Percentiles rank a stretch among this genome's conserved stretches.
Evolutionary conservation across 1,140 invertebrate species (phyloP).

Genomic region (Chrysoperla carnea): DNA sequence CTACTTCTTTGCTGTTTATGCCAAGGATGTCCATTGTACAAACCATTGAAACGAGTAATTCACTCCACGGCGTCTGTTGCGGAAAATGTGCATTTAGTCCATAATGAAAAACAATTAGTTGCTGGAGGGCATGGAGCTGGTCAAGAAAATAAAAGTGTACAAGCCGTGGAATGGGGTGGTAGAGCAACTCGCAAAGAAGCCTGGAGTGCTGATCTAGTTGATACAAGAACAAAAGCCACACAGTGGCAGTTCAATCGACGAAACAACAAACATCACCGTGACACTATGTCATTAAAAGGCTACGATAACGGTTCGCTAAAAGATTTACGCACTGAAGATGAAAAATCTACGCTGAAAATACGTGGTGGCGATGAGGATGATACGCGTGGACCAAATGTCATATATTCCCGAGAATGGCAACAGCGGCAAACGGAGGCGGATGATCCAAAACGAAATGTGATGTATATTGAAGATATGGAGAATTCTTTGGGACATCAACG

Average conservation of each 20-base stretch:
- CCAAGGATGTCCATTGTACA: conserved; percentile 62
- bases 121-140: conserved; percentile 28
- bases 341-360: background rate
- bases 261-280: conserved; percentile 29
- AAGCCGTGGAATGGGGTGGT: conserved; percentile 37
- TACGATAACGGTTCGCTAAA: background rate
- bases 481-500: conserved; percentile 47
- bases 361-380: conserved; percentile 6
- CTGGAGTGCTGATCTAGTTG: conserved; percentile 53
- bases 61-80: conserved; percentile 53
- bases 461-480: conserved; percentile 37
- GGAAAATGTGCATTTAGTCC: conserved; percentile 46
- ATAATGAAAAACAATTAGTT: conserved; percentile 24
- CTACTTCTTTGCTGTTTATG: conserved; percentile 65
- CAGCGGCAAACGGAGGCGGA: conserved; percentile 22
- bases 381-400: conserved; percentile 25
- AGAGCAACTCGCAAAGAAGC: conserved; percentile 40
- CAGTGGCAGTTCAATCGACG: conserved; percentile 57
- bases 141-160: conserved; percentile 43
- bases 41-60: conserved; percentile 55
- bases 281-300: conserved; percentile 8
- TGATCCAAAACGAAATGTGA: conserved; percentile 15
- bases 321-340: conserved; percentile 2
- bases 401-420: conserved; percentile 35
- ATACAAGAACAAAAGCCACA: conserved; percentile 39